Evolutionary conservation across 2,888 invertebrate species (phyloP).

Genomic region (Atethmia centrago): DNA sequence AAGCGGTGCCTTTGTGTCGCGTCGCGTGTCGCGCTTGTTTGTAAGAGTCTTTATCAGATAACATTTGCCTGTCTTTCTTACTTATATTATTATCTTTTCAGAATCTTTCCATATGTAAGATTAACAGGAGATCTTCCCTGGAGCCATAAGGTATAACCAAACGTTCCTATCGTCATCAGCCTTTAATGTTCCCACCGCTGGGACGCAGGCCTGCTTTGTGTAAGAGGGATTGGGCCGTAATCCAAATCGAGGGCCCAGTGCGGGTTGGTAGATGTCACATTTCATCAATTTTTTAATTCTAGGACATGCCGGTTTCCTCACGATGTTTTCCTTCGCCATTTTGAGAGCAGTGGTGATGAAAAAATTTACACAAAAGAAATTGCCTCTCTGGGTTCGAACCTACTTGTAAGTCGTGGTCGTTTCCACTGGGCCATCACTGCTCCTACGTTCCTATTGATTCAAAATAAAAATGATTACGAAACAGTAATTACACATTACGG

Average conservation of each 20-base stretch:
- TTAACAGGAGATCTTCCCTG: background rate
- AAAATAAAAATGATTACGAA: conserved; percentile 23
- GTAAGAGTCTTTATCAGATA: background rate
- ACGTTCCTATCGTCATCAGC: too few species aligned
- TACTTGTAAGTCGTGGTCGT: background rate
- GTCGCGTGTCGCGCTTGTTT: too few species aligned
- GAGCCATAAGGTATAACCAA: background rate
- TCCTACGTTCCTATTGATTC: background rate
- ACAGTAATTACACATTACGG: conserved; percentile 37
- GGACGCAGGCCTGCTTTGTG: too few species aligned
- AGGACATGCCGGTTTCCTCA: background rate
- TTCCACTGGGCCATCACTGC: background rate
- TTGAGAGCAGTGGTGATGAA: background rate
- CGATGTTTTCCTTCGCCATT: background rate
- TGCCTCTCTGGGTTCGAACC: background rate
- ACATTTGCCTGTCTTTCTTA: background rate
- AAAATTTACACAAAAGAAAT: background rate
- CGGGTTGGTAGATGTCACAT: background rate
- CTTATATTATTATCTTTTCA: background rate
- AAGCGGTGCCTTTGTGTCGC: too few species aligned
- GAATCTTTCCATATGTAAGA: background rate
- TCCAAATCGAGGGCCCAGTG: background rate
- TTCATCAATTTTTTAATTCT: background rate
- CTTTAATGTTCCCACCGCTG: too few species aligned
- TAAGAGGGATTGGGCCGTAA: too few species aligned